Conservation (phyloP, 2,797 vertebrate species). For the Orestias chungarensis region DNA sequence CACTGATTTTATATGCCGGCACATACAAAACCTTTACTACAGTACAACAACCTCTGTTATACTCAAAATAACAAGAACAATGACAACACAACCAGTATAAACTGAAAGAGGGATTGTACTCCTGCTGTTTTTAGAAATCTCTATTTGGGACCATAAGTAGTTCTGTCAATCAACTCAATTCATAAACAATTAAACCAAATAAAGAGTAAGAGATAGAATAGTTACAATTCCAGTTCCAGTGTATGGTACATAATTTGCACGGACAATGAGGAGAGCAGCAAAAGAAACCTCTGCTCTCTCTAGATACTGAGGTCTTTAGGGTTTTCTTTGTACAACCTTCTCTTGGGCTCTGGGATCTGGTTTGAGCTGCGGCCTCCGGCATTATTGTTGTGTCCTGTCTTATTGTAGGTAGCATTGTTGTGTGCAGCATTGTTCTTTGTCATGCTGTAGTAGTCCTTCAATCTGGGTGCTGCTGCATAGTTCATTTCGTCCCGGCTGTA, state of each 20-base stretch:
- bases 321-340: conserved; percentile 93
- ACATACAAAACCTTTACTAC: conserved; percentile 80
- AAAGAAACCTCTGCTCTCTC: conserved; percentile 63
- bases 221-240: conserved; percentile 77
- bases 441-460: conserved; percentile 84
- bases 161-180: conserved; percentile 69
- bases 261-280: conserved; percentile 64
- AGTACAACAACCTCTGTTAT: conserved; percentile 76
- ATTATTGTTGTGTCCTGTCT: conserved; percentile 72
- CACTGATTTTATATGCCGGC: conserved; percentile 80
- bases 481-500: conserved; percentile 79
- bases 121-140: conserved; percentile 80
- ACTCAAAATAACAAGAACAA: conserved; percentile 75
- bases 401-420: conserved; percentile 75
- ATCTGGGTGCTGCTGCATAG: conserved; percentile 75
- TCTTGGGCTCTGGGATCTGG: conserved; percentile 86
- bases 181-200: conserved; percentile 64
- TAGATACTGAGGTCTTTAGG: conserved; percentile 98
- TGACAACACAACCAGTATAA: conserved; percentile 76
- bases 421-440: conserved; percentile 82
- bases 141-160: conserved; percentile 72
- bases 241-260: conserved; percentile 72
- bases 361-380: conserved; percentile 69
- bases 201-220: conserved; percentile 70
- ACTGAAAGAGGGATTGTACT: conserved; percentile 78